Percentiles rank a stretch among this genome's conserved stretches.
Evolutionary conservation across 2,888 invertebrate genomes (phyloP).

Genomic region (Dendrolimus pini): DNA sequence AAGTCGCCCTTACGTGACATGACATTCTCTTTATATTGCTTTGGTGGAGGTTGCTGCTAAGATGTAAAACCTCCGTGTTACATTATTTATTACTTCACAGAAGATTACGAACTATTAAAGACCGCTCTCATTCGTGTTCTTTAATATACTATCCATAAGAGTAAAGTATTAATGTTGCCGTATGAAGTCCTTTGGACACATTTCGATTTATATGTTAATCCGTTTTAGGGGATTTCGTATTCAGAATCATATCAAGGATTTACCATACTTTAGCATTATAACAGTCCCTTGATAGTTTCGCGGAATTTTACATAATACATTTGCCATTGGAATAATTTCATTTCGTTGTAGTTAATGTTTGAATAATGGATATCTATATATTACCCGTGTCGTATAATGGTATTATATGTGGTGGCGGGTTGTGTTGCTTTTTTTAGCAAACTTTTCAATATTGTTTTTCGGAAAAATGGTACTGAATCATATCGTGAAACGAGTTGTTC

Average conservation of each 20-base stretch:
- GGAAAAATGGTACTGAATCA: too few relatives aligned
- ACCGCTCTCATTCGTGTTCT: neutral
- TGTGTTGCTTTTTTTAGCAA: too few relatives aligned
- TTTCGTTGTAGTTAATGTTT: neutral
- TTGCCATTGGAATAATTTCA: neutral
- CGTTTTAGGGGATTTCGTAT: neutral
- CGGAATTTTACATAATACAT: neutral
- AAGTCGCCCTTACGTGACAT: too few relatives aligned
- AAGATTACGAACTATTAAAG: too few relatives aligned
- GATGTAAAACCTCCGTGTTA: too few relatives aligned
- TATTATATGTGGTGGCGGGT: too few relatives aligned
- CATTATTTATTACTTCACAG: too few relatives aligned
- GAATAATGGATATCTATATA: neutral
- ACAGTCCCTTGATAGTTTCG: neutral
- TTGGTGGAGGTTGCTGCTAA: too few relatives aligned
- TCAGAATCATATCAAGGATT: constrained; percentile 3
- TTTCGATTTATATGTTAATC: constrained; percentile 6
- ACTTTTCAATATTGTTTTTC: too few relatives aligned
- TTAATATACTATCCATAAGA: neutral
- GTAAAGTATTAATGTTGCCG: neutral
- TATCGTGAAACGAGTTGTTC: too few relatives aligned
- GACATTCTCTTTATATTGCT: too few relatives aligned
- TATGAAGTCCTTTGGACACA: neutral
- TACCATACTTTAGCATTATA: neutral
- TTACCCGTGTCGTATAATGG: too few relatives aligned